Evolutionary conservation across 1,140 invertebrate species (phyloP), one percentile per base, ranked within the genome.

Genomic region (Ostrea denselamellosa): DNA sequence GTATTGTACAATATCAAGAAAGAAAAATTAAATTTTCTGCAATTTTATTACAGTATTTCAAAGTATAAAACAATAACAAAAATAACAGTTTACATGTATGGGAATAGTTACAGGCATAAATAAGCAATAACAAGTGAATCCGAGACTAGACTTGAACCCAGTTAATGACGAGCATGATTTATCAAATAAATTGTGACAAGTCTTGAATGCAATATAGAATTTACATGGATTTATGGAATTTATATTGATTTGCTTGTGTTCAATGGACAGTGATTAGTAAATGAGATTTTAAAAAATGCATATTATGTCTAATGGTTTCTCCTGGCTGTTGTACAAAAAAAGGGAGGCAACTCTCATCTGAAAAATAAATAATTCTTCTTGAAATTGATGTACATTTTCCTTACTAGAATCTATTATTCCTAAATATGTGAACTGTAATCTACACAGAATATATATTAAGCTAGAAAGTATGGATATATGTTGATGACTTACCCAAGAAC

Each of bases 51-150:
- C 34, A 44, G 34, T 44, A 77, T 77, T 77, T 77, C 68, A 77
- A 28, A 62, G 56, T 77, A 34, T 28, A 28, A 14, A 77, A 77
- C 68, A 77, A 77, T 77, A 77, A 77, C 68, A 77, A 77, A 77
- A 14, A 77, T 77, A 77, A 77, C 68, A 77, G 14, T 77, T 28
- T 77, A 10, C 25, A 28, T 9, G 65, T 71, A 58, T 28, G 12
- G 22, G 25, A 71, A 71, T 77, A 77, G 25, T 22, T 77, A 77
- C 68, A 77, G 28, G 12, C 25, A 25, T 28, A 77, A 77, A 77
- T 77, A 77, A 77, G 10, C 28, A 28, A 77, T 77, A 77, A 77
- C 28, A 34, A 77, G 9, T 68, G 65, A 25, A 25, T 14, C 25
- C 17, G 68, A 77, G 68, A 77, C 25, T 77, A 77, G 68, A 77